These are phyloP conservation scores for Lycia hirtaria DNA, from an alignment of 2,888 invertebrate genomes.

Conservation along the genomic window DNA sequence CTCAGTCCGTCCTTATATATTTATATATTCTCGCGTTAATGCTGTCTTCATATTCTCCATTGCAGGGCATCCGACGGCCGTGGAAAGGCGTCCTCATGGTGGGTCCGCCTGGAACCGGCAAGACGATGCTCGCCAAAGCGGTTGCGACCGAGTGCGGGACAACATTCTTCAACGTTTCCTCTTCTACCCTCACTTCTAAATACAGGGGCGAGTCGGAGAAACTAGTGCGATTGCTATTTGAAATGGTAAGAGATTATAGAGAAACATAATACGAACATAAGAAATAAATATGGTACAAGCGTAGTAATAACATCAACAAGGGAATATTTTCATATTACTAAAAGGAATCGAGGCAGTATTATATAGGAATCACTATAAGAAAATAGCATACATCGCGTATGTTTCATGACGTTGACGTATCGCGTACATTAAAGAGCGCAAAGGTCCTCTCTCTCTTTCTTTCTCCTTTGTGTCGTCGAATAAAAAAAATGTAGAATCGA, in stretches of 20 bases:
- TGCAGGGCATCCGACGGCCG: constrained; percentile 95
- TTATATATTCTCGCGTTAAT: no score
- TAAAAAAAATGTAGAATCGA: no score
- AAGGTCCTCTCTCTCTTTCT: no score
- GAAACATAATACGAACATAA: background rate
- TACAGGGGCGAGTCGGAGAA: constrained; percentile 99
- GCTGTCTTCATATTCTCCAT: no score
- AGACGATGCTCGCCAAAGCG: constrained; percentile 98
- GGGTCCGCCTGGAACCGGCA: constrained; percentile 96
- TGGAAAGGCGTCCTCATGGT: constrained; percentile 99
- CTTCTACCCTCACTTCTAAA: constrained; percentile 98
- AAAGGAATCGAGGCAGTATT: background rate
- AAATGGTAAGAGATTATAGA: constrained; percentile 92
- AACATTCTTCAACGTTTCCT: constrained; percentile 98
- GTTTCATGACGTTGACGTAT: no score
- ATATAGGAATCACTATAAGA: no score
- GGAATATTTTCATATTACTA: no score
- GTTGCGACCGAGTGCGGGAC: constrained; percentile 99
- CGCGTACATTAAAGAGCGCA: no score
- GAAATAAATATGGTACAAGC: background rate
- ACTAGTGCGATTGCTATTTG: constrained; percentile 97
- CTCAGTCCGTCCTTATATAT: no score
- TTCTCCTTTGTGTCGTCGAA: no score
- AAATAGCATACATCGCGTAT: no score
- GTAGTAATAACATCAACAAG: no score